A percentile compares a stretch with the other conserved stretches of the same genome.
phyloP scores from a whole-genome alignment of 2,113 vertebrate genomes.

The Nesoenas mayeri region DNA sequence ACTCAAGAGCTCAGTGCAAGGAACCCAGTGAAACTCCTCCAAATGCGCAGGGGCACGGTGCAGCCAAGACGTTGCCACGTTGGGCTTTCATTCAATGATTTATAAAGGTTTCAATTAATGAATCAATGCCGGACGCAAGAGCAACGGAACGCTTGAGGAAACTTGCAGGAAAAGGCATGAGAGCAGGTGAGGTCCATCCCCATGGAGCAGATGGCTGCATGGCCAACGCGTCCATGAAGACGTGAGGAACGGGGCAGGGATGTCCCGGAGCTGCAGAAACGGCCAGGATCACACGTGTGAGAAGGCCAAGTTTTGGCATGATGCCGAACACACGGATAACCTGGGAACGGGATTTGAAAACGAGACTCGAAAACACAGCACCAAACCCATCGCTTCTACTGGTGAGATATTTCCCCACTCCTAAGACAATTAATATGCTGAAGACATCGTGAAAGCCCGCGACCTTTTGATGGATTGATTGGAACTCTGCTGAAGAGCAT shows the following conservation, averaged over 20 bases:
- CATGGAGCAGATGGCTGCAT: too few relatives aligned
- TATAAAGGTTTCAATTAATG: neutral
- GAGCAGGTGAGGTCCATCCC: neutral
- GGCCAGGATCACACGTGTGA: neutral
- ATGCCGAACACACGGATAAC: neutral
- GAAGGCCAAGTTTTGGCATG: neutral
- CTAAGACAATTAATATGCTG: neutral
- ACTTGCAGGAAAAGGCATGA: neutral
- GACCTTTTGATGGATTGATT: neutral
- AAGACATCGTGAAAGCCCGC: neutral
- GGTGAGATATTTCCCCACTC: neutral
- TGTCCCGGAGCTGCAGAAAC: neutral
- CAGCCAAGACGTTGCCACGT: neutral
- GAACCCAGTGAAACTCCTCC: neutral
- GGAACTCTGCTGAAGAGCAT: neutral
- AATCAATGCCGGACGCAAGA: neutral
- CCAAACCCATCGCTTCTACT: neutral
- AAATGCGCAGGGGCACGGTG: neutral
- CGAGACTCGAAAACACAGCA: rapidly evolving
- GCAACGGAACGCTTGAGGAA: neutral
- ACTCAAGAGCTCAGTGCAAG: neutral
- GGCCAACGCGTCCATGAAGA: neutral
- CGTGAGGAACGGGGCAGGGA: neutral
- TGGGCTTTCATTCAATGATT: neutral
- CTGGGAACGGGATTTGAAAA: neutral